These are phyloP conservation scores for Anhinga rufa DNA, from an alignment of 2,113 vertebrate genomes.

Conservation along the genomic window DNA sequence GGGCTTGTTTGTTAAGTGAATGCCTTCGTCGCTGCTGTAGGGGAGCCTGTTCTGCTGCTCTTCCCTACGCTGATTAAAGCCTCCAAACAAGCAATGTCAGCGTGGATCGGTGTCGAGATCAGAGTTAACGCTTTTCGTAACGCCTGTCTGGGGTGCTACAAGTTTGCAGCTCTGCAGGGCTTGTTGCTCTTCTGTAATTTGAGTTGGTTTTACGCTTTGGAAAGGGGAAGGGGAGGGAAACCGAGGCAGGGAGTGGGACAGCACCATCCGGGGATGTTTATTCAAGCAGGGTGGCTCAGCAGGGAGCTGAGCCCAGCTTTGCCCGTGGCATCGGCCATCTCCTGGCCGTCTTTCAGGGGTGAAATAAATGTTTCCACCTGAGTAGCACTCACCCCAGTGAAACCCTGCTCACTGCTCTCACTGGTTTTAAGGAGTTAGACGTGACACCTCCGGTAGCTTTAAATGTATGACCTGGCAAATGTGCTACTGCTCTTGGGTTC, in stretches of 20 bases:
- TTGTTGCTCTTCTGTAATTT: background rate
- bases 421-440: background rate
- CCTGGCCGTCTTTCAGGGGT: background rate
- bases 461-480: rapidly evolving
- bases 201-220: background rate
- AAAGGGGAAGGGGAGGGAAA: background rate
- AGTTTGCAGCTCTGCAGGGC: background rate
- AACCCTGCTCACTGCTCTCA: rapidly evolving
- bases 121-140: background rate
- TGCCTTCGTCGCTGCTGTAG: rapidly evolving
- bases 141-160: background rate
- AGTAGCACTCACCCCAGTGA: background rate
- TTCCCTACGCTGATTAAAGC: background rate
- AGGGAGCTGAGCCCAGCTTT: background rate
- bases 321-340: rapidly evolving
- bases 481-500: background rate
- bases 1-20: background rate
- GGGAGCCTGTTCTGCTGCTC: background rate
- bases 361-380: background rate
- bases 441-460: background rate
- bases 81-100: background rate
- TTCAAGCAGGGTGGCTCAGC: rapidly evolving
- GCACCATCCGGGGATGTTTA: rapidly evolving
- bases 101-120: rapidly evolving
- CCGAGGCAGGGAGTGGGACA: background rate